These are phyloP conservation scores for Cryptoblepharus egeriae DNA, from an alignment of 2,797 vertebrate genomes.

Conservation along the genomic window DNA sequence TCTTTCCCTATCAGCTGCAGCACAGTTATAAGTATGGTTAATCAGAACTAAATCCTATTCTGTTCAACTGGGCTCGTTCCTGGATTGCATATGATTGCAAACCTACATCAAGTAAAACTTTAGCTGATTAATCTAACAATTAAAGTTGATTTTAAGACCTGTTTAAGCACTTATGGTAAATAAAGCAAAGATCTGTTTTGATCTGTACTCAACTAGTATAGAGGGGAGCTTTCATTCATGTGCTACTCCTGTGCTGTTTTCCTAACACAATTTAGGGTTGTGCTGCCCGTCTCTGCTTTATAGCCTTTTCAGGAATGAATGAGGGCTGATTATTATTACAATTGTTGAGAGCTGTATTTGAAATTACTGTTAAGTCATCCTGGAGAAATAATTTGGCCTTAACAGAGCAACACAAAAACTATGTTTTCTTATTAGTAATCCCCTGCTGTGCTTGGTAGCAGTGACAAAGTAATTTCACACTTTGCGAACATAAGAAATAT, in stretches of 20 bases:
- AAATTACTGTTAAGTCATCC: slow-evolving; percentile 34
- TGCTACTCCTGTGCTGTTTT: too few relatives aligned
- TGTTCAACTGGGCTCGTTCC: too few relatives aligned
- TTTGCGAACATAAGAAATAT: neutral
- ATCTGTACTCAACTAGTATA: too few relatives aligned
- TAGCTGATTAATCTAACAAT: too few relatives aligned
- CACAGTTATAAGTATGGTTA: neutral
- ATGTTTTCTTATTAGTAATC: slow-evolving; percentile 33
- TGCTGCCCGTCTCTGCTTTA: neutral
- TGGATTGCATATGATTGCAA: too few relatives aligned
- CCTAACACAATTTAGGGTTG: too few relatives aligned
- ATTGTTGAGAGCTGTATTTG: slow-evolving; percentile 21
- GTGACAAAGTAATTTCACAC: slow-evolving; percentile 40
- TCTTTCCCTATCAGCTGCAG: neutral
- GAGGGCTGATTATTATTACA: neutral
- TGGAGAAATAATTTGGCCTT: slow-evolving; percentile 26
- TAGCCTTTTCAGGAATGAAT: neutral
- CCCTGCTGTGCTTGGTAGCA: slow-evolving; percentile 17
- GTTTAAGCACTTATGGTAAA: too few relatives aligned
- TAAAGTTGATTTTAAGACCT: too few relatives aligned
- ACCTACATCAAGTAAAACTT: too few relatives aligned
- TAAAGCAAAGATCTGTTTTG: too few relatives aligned
- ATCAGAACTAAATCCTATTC: too few relatives aligned
- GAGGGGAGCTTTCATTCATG: too few relatives aligned
- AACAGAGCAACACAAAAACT: slow-evolving; percentile 23